Percentiles rank a stretch among this genome's conserved stretches.
Evolutionary conservation across 2,113 vertebrate species (phyloP).

Genomic region (Phocoena phocoena): DNA sequence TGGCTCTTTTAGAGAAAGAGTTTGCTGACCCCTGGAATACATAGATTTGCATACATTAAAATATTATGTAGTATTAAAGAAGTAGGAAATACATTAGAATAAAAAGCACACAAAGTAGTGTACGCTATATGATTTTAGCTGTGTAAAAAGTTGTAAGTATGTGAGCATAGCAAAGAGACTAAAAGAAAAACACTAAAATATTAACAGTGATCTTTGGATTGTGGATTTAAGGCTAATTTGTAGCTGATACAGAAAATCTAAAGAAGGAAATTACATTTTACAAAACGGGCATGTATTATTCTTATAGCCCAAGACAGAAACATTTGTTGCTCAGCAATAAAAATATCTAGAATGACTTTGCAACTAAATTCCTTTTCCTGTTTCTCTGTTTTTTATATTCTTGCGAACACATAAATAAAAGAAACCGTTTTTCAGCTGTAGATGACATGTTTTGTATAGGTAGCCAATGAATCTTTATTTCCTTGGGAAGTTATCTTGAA

Average conservation of each 20-base stretch:
- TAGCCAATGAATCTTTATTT: not conserved
- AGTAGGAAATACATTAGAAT: slow-evolving; percentile 4
- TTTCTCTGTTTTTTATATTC: not conserved
- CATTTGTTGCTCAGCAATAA: not conserved
- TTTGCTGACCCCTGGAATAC: not conserved
- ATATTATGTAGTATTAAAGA: not conserved
- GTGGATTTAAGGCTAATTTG: not conserved
- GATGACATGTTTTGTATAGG: not conserved
- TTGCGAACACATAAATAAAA: not conserved
- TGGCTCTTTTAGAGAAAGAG: not conserved
- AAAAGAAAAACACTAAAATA: not conserved
- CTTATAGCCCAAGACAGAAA: not conserved
- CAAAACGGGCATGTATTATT: not conserved
- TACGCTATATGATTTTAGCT: not conserved
- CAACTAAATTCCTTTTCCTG: not conserved
- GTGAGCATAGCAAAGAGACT: not conserved
- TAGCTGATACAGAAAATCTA: not conserved
- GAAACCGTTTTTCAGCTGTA: not conserved
- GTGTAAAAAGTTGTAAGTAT: not conserved
- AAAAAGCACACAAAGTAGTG: not conserved
- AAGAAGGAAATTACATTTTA: slow-evolving; percentile 29
- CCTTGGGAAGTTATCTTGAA: not conserved
- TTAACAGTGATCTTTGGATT: slow-evolving; percentile 14
- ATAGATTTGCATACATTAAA: not conserved
- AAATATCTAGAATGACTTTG: not conserved